These are phyloP conservation scores for Cryptomyrus ogoouensis DNA, from an alignment of 2,113 vertebrate species.

Conservation along the genomic window DNA sequence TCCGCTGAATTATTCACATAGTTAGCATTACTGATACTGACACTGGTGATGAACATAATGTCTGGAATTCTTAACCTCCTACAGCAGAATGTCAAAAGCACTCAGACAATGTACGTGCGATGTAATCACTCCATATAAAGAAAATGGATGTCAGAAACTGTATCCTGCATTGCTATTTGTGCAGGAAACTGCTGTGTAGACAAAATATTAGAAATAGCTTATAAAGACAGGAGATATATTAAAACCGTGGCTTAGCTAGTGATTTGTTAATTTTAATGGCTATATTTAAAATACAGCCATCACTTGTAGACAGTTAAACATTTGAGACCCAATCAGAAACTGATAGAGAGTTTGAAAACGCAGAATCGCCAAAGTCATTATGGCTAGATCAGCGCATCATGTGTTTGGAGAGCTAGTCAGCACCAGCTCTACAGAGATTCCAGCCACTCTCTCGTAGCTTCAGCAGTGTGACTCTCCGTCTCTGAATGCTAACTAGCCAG, in stretches of 20 bases:
- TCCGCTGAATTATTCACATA: conserved; percentile 62
- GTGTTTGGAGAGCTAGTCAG: not conserved
- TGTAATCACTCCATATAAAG: conserved; percentile 45
- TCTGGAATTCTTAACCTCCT: conserved; percentile 64
- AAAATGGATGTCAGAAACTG: conserved; percentile 3
- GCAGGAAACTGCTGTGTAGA: conserved; percentile 5
- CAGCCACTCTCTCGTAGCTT: conserved; percentile 9
- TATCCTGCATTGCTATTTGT: conserved; percentile 5
- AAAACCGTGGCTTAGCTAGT: not conserved
- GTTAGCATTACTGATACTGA: conserved; percentile 61
- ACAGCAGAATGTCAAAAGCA: conserved; percentile 56
- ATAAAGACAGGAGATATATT: not conserved
- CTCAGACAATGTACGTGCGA: conserved; percentile 51
- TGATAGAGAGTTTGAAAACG: not conserved
- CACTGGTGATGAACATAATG: conserved; percentile 52
- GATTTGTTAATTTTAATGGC: not conserved
- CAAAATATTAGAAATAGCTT: not conserved
- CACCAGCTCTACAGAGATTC: not conserved
- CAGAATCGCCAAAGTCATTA: conserved; percentile 1
- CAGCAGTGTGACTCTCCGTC: conserved; percentile 47
- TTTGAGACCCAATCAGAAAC: not conserved
- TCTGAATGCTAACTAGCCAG: conserved; percentile 86
- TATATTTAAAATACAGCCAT: not conserved
- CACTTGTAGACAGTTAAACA: not conserved
- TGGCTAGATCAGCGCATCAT: conserved; percentile 6